These are phyloP conservation scores for Regulus satrapa DNA, from an alignment of 2,113 vertebrate genomes.

Conservation along the genomic window DNA sequence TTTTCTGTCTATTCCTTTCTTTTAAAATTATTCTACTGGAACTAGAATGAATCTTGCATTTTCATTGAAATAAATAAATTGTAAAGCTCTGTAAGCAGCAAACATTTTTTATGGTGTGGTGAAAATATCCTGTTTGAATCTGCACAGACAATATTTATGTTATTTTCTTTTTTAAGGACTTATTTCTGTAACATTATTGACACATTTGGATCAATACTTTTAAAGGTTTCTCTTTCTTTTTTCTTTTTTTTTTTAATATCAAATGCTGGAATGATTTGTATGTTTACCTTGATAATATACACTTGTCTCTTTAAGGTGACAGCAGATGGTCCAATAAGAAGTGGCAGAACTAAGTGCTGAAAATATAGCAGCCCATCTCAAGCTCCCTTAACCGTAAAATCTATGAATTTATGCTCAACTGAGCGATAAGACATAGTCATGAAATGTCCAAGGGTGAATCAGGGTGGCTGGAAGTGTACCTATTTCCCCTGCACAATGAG, in stretches of 20 bases:
- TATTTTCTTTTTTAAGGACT: constrained; percentile 38
- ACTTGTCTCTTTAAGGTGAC: constrained; percentile 80
- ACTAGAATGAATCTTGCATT: not conserved
- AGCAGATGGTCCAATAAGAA: constrained; percentile 80
- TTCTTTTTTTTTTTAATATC: not conserved
- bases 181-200: constrained; percentile 52
- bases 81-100: not conserved
- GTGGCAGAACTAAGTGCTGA: constrained; percentile 78
- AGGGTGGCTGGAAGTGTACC: constrained; percentile 14
- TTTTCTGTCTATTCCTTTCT: not conserved
- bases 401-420: constrained; percentile 87
- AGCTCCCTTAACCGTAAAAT: constrained; percentile 92
- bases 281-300: constrained; percentile 72
- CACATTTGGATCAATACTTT: constrained; percentile 64
- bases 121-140: constrained; percentile 22
- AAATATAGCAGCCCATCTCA: constrained; percentile 85
- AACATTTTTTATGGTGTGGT: not conserved
- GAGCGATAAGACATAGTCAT: constrained; percentile 71
- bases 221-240: constrained; percentile 38
- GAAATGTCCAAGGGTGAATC: constrained; percentile 67
- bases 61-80: not conserved
- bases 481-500: constrained; percentile 19
- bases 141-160: not conserved
- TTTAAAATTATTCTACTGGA: not conserved
- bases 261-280: constrained; percentile 67